These are phyloP conservation scores for Tricholauxania praeusta DNA, from an alignment of 2,888 invertebrate genomes.

Conservation along the genomic window DNA sequence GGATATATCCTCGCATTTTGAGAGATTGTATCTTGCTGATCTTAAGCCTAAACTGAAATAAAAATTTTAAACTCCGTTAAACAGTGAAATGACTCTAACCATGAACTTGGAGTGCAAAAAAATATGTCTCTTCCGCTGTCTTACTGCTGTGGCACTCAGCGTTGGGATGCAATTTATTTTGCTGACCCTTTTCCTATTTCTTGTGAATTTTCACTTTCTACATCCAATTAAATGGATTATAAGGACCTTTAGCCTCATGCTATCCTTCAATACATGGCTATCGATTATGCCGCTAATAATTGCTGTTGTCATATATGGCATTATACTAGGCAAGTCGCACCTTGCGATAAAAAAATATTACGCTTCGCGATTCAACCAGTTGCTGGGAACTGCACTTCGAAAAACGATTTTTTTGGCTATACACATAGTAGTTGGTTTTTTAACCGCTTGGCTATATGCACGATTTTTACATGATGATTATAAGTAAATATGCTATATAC, in stretches of 20 bases:
- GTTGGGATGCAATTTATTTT: slow-evolving; percentile 72
- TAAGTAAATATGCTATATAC: slow-evolving; percentile 58
- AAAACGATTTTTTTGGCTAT: slow-evolving; percentile 70
- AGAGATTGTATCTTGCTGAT: no score
- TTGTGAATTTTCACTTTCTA: slow-evolving; percentile 74
- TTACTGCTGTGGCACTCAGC: slow-evolving; percentile 72
- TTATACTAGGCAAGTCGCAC: slow-evolving; percentile 78
- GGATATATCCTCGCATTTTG: no score
- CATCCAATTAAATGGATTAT: slow-evolving; percentile 77
- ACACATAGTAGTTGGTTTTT: slow-evolving; percentile 75
- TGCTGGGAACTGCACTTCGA: slow-evolving; percentile 73
- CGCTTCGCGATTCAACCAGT: slow-evolving; percentile 76
- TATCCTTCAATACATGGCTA: slow-evolving; percentile 72
- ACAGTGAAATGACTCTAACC: slow-evolving; percentile 3
- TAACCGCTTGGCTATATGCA: slow-evolving; percentile 78
- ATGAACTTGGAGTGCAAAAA: slow-evolving; percentile 57
- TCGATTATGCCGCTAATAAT: slow-evolving; percentile 75
- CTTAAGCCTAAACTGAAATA: no score
- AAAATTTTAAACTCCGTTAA: no score
- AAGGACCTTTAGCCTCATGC: slow-evolving; percentile 72
- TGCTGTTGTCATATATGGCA: slow-evolving; percentile 78
- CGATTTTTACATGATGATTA: slow-evolving; percentile 74
- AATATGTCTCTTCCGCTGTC: slow-evolving; percentile 59
- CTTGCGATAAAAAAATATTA: slow-evolving; percentile 73
- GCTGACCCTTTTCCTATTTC: slow-evolving; percentile 69